Percentiles rank a stretch among this genome's conserved stretches.
Conservation (phyloP, 2,888 invertebrate species). For the Brachyptera putata region DNA sequence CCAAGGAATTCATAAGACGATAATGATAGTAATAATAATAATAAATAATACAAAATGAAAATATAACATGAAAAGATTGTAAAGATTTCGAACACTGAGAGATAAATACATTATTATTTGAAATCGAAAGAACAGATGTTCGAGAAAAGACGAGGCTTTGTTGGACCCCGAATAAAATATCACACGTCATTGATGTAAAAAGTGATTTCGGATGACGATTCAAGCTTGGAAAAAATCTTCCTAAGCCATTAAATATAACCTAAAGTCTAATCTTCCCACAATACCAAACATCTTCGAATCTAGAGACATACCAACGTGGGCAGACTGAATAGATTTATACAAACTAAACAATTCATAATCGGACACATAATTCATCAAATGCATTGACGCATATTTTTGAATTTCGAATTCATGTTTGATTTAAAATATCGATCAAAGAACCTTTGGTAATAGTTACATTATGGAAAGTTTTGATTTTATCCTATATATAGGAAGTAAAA, state of each 20-base stretch:
- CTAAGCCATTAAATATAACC: slow-evolving; percentile 4
- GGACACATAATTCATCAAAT: too few relatives aligned
- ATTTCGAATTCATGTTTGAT: too few relatives aligned
- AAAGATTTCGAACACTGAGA: slow-evolving; percentile 7
- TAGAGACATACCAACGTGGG: too few relatives aligned
- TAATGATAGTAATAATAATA: neutral
- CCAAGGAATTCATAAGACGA: slow-evolving; percentile 8
- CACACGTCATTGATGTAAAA: slow-evolving; percentile 19
- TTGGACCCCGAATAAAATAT: slow-evolving; percentile 15
- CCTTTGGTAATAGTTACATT: too few relatives aligned
- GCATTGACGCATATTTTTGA: too few relatives aligned
- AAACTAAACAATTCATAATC: too few relatives aligned
- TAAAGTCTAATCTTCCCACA: slow-evolving; percentile 19
- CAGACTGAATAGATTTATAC: too few relatives aligned
- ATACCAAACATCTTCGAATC: neutral
- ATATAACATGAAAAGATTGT: slow-evolving; percentile 1
- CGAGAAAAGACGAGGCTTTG: slow-evolving; percentile 10
- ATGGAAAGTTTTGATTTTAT: too few relatives aligned
- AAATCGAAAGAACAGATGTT: slow-evolving; percentile 28
- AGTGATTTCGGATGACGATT: slow-evolving; percentile 19
- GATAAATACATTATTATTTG: slow-evolving; percentile 28
- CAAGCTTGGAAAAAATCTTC: neutral
- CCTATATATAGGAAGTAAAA: too few relatives aligned
- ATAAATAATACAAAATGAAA: neutral
- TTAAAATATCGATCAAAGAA: too few relatives aligned